Base-by-base conservation (phyloP, 1,140 invertebrate species). In the Hypsibius dujardini region DNA sequence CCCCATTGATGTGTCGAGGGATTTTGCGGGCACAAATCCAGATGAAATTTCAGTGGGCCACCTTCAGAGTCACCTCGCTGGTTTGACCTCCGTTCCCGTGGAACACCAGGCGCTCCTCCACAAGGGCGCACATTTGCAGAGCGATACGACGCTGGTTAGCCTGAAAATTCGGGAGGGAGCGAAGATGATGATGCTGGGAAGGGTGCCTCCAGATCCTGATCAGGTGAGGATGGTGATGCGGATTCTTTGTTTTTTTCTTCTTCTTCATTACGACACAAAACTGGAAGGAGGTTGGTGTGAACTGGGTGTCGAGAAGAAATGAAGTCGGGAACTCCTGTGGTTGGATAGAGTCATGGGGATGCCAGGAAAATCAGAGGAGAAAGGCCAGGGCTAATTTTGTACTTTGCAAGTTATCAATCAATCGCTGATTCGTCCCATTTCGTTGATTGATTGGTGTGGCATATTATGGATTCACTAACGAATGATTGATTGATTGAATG, bases 161-260 rank as follows among this genome's bases (percentile, higher is more conserved):
- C 62, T 67, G 12, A 12, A 67, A 67, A 12, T 67, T 12, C 62
- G 62, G 12, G 12, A 67, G 3, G 62, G 62, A 12, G 42, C 12
- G 12, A 67, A 67, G 42, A 12, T 67, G 12, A 67, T 67, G 62
- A 67, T 67, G 62, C 62, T 67, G 12, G 62, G 62, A 12, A 12
- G 42, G 62, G 42, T 15, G 3, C 62, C 62, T 7, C 62, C 12
- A 12, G 62, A 67, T 67, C 62, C 62, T 45, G 62, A 67, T 45
- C 12, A 67, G 62, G 62, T 67, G 45, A 67, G 12, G 62, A 67
- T 67, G 12, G 12, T 42, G 12, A 7, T 45, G 45, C 7, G 45
- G 42, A 67, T 67, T 15, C 3, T 67, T 67, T 12, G 45, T 28
- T 28, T 28, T 28, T 28, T 28, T 28, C 28, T 28, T 28, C 28